Base-by-base conservation (phyloP, 2,113 vertebrate species). In the Dermatemys mawii region DNA sequence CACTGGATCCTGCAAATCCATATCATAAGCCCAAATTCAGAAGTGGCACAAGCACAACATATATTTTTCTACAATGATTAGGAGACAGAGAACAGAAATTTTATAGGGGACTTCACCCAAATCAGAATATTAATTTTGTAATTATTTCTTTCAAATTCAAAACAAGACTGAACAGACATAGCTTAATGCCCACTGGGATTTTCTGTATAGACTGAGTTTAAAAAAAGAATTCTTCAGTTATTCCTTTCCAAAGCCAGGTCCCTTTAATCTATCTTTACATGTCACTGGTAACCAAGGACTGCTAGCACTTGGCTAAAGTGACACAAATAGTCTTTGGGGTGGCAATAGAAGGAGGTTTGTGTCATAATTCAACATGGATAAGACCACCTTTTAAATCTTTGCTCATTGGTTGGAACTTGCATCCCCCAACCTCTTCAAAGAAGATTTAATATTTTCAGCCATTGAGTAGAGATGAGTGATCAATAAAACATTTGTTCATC, bases 341-440 rank as follows among this genome's bases (percentile, higher is more conserved):
- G 26, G 38, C n/a, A 41, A 26, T 38, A 22, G 5, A 1, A 48
- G 79, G 87, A 83, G 38, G 26, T 27, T 21, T 29, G 5, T 84
- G n/a, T 12, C 29, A 44, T 1, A 19, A 6, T n/a, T 5, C 67
- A 73, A 17, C 63, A 22, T 0, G 2, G 48, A 48, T 48, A 79
- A 81, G 78, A 3, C 1, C 2, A 29, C 22, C 50, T 70, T 32
- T 27, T 5, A 50, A 81, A 91, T 50, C 27, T 44, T 41, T 48
- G 6, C 83, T 86, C 50, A 4, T 13, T 0, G 0, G 2, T 4
- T 80, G 81, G 85, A 78, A 26, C 70, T 70, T 63, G 60, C 48
- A 11, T 6, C 60, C 14, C 29, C 60, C 12, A 14, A 35, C 32
- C 32, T 35, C 32, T 63, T 32, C 48, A 48, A 48, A 48, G 35